Evolutionary conservation across 2,113 vertebrate species (phyloP).

Genomic region (Peromyscus polionotus): DNA sequence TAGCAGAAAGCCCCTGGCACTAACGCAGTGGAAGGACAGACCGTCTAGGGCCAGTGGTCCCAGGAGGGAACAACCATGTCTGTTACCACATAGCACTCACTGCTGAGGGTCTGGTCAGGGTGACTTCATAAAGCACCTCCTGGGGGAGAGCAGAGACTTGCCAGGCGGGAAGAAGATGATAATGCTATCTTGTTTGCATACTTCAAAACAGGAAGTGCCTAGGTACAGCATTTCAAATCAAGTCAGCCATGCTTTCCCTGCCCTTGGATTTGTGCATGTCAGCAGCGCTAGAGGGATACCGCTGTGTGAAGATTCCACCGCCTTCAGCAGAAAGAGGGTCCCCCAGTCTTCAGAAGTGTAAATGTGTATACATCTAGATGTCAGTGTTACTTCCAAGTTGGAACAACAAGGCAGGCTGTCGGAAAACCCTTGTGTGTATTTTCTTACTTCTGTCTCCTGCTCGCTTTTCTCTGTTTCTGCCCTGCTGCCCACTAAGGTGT

Average conservation of each 20-base stretch:
- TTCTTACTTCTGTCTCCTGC: background rate
- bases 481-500: background rate
- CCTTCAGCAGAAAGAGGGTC: background rate
- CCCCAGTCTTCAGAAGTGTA: background rate
- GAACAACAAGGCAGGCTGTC: background rate
- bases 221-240: slow-evolving; percentile 69
- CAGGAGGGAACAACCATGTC: background rate
- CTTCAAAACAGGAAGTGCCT: slow-evolving; percentile 81
- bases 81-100: background rate
- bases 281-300: background rate
- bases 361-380: background rate
- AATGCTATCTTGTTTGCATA: slow-evolving; percentile 57
- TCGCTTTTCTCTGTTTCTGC: background rate
- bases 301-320: background rate
- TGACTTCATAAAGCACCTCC: slow-evolving; percentile 50
- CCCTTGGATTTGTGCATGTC: slow-evolving; percentile 28
- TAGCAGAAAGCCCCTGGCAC: background rate
- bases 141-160: background rate
- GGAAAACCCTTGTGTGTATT: background rate
- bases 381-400: slow-evolving; percentile 41
- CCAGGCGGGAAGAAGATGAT: background rate
- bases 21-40: background rate
- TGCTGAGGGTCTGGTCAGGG: background rate
- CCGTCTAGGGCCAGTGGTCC: background rate
- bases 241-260: slow-evolving; percentile 40